Base-by-base conservation (phyloP, 2,888 invertebrate genomes). In the Parascotia fuliginaria region DNA sequence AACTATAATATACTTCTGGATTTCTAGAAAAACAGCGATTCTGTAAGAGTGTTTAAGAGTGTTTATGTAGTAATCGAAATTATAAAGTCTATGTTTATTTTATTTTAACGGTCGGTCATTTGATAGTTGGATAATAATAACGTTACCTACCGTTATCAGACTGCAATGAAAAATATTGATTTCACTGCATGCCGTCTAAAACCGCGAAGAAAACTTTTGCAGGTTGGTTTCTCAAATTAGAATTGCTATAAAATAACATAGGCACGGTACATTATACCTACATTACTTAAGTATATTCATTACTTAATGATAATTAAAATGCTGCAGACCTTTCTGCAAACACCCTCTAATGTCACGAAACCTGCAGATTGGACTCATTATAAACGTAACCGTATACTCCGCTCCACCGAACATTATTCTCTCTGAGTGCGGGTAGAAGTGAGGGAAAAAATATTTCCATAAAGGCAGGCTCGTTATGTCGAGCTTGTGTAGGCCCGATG, bases 401-500 rank as follows among this genome's bases (percentile, higher is more conserved):
- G 43, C 58, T 50, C 53, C 27, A 51, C 45, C 38, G 28, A 63
- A 33, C 42, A 40, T 31, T 58, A 57, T 60, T 54, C 43, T 44
- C 43, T 60, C 48, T 55, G 49, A 65, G 57, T 54, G 47, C 54
- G 48, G n/a, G 40, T 33, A 48, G 36, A 56, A 66, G 62, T 55
- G 55, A 39, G 49, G 56, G 60, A 65, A 65, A 42, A 69, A 60
- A 69, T 59, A 67, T 66, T 67, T 59, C 43, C 65, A 60, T 69
- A 69, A 66, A 69, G 66, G 55, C 46, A 54, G 55, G 49, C 60
- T 67, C 55, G 69, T 77, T 74, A 75, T 60, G 61, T 63, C 62
- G 65, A 58, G 56, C 46, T 52, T 57, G 44, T 66, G 58, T 60
- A 55, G 55, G 40, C 57, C 67, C 64, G 61, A 60, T 66, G 61